Percentiles rank a stretch among this genome's conserved stretches.
Evolutionary conservation across 2,113 vertebrate genomes (phyloP).

Genomic region (Dasyprocta punctata): DNA sequence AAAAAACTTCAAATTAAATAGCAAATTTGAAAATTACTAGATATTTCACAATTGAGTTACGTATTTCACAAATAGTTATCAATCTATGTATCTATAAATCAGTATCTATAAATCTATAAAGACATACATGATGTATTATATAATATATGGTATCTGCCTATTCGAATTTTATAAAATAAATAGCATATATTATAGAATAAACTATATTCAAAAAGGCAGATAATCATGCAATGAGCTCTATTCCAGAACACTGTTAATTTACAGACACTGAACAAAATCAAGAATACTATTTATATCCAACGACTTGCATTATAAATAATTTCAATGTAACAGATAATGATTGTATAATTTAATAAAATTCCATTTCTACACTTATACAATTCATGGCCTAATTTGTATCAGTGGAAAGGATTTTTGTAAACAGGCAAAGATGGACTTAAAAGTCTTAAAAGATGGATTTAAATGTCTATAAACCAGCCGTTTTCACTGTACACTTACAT

Average conservation of each 20-base stretch:
- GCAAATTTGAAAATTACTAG: neutral
- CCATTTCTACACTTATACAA: neutral
- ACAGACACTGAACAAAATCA: neutral
- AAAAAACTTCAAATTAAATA: conserved; percentile 27
- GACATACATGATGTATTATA: neutral
- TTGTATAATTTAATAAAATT: neutral
- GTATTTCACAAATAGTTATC: neutral
- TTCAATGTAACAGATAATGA: neutral
- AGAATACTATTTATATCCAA: neutral
- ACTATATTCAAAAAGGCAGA: neutral
- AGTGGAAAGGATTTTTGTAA: neutral
- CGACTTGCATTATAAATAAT: neutral
- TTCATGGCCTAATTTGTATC: neutral
- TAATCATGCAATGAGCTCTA: neutral
- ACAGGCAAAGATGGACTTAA: neutral
- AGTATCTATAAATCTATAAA: neutral
- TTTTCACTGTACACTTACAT: neutral
- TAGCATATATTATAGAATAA: neutral
- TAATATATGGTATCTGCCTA: neutral
- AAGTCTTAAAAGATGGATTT: neutral
- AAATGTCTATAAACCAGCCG: neutral
- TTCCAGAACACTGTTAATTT: neutral
- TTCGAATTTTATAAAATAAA: neutral
- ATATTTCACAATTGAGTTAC: neutral
- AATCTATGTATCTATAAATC: neutral